These are phyloP conservation scores for Alentia gelatinosa DNA, from an alignment of 2,888 invertebrate species.

Conservation along the genomic window DNA sequence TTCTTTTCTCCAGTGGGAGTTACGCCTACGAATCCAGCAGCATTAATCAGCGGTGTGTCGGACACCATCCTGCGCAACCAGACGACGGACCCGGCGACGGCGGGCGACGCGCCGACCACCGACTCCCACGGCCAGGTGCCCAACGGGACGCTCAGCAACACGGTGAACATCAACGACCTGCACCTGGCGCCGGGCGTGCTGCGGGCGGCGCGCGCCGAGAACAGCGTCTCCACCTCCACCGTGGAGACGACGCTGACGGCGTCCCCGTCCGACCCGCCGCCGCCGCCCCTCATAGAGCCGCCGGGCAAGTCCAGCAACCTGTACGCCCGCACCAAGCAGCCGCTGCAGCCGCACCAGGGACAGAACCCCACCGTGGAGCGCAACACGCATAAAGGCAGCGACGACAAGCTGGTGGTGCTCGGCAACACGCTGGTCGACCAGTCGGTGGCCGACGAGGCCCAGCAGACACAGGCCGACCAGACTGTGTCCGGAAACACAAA, in stretches of 20 bases:
- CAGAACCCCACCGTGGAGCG: conserved; percentile 90
- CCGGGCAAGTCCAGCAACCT: conserved; percentile 72
- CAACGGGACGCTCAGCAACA: neutral
- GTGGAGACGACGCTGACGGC: conserved; percentile 84
- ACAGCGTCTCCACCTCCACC: conserved; percentile 82
- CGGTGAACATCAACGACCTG: conserved; percentile 29
- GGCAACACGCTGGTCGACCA: conserved; percentile 79
- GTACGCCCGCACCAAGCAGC: conserved; percentile 69
- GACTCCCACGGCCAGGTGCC: neutral
- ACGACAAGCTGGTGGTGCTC: conserved; percentile 82
- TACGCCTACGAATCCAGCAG: conserved; percentile 40
- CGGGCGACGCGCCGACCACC: neutral
- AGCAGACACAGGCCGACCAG: neutral
- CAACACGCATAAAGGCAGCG: conserved; percentile 84
- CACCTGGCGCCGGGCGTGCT: conserved; percentile 13
- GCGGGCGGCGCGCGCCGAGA: conserved; percentile 62
- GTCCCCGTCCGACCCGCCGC: conserved; percentile 81
- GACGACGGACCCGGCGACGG: neutral
- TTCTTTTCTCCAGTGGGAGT: conserved; percentile 20
- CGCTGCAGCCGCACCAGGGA: conserved; percentile 90
- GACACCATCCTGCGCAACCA: neutral
- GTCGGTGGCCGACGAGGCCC: conserved; percentile 58
- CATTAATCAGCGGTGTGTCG: conserved; percentile 6
- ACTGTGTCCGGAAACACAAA: conserved; percentile 59
- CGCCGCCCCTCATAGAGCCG: conserved; percentile 53